Evolutionary conservation across 2,113 vertebrate species (phyloP).

Genomic region (Notothenia rossii): DNA sequence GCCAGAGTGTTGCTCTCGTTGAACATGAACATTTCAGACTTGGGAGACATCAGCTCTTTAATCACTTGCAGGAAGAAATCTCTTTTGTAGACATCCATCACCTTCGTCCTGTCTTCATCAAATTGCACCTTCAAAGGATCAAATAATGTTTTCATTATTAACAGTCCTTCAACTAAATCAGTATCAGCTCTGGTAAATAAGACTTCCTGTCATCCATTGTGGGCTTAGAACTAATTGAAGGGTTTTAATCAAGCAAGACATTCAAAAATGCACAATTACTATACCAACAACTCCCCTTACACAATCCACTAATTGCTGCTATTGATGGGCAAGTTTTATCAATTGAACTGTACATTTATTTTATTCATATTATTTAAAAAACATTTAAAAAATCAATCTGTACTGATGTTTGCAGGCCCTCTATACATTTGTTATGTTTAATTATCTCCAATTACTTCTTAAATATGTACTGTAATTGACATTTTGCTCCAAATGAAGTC

Average conservation of each 20-base stretch:
- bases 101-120: slow-evolving; percentile 61
- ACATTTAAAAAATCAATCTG: background rate
- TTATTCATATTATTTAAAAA: too few relatives aligned
- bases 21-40: slow-evolving; percentile 79
- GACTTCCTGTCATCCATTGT: background rate
- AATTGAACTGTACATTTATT: background rate
- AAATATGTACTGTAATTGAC: background rate
- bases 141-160: background rate
- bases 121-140: slow-evolving; percentile 80
- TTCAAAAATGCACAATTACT: background rate
- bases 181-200: background rate
- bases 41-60: slow-evolving; percentile 75
- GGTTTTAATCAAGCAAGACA: background rate
- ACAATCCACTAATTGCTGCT: background rate
- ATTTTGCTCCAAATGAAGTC: background rate
- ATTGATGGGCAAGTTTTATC: background rate
- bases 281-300: background rate
- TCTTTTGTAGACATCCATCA: slow-evolving; percentile 56
- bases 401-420: background rate
- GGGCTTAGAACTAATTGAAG: too few relatives aligned
- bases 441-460: background rate
- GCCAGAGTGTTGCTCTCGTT: slow-evolving; percentile 66
- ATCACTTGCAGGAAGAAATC: slow-evolving; percentile 85
- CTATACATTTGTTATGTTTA: background rate
- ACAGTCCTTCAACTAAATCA: background rate